Conservation (phyloP, 2,888 invertebrate genomes). For the Teleiodes luculella region DNA sequence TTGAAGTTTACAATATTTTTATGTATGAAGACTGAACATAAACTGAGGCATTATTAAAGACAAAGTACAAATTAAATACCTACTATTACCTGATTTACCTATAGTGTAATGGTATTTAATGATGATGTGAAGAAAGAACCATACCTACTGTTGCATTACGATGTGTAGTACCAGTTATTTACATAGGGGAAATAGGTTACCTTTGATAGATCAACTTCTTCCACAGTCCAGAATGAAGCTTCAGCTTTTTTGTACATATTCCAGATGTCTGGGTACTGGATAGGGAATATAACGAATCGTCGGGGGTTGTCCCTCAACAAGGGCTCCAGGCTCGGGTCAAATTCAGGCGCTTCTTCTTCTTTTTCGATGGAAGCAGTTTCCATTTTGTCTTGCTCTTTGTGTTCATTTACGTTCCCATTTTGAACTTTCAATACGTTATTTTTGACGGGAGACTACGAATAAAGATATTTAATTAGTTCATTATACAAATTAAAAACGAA, state of each 20-base stretch:
- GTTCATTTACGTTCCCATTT: conserved; percentile 45
- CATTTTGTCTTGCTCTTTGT: conserved; percentile 45
- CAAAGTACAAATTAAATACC: too few relatives aligned
- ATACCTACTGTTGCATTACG: too few relatives aligned
- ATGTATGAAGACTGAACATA: too few relatives aligned
- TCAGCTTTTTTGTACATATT: conserved; percentile 99
- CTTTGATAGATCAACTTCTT: conserved; percentile 97
- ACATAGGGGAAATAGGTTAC: conserved; percentile 45
- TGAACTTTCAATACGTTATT: conserved; percentile 50
- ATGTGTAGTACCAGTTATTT: too few relatives aligned
- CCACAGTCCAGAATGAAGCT: conserved; percentile 99
- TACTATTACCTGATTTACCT: too few relatives aligned
- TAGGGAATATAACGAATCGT: conserved; percentile 96
- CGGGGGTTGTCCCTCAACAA: conserved; percentile 93
- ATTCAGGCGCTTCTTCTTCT: conserved; percentile 47
- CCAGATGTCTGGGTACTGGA: conserved; percentile 98
- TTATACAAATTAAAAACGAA: not conserved
- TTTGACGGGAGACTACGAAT: conserved; percentile 65
- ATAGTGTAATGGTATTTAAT: too few relatives aligned
- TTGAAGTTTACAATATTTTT: too few relatives aligned
- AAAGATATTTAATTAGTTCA: conserved; percentile 12
- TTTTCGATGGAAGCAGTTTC: conserved; percentile 44
- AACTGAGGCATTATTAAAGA: too few relatives aligned
- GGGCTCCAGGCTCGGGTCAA: conserved; percentile 89
- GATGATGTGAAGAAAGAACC: too few relatives aligned